A percentile compares a stretch with the other conserved stretches of the same genome.
These are phyloP conservation scores for Linnaemya tessellans DNA, from an alignment of 2,888 invertebrate species.

Conservation along the genomic window DNA sequence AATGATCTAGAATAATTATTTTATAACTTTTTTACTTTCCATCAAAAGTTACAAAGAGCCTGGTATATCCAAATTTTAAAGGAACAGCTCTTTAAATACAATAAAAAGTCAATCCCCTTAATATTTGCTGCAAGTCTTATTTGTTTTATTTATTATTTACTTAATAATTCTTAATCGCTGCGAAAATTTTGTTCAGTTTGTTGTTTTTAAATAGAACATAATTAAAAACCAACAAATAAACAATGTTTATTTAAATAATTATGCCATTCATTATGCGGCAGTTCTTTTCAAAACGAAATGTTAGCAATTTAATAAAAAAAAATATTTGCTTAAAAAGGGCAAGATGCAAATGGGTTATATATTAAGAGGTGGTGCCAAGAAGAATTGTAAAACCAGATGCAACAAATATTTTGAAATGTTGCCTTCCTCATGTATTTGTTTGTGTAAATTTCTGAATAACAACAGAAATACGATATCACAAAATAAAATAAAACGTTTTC, in stretches of 20 bases:
- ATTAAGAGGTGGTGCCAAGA: too few relatives aligned
- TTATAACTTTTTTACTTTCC: not conserved
- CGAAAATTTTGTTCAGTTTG: slow-evolving; percentile 38
- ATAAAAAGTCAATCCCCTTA: slow-evolving; percentile 16
- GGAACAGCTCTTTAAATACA: not conserved
- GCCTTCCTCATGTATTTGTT: too few relatives aligned
- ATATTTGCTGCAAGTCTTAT: slow-evolving; percentile 11
- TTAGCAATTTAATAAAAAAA: not conserved
- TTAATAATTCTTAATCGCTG: slow-evolving; percentile 8
- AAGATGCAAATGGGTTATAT: too few relatives aligned
- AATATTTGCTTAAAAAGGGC: too few relatives aligned
- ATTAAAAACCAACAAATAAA: slow-evolving; percentile 32
- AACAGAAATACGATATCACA: too few relatives aligned
- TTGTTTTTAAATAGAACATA: slow-evolving; percentile 20
- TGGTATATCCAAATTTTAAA: not conserved
- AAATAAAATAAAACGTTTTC: too few relatives aligned
- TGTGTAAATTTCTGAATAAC: too few relatives aligned
- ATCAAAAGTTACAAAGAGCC: not conserved
- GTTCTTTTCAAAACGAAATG: not conserved
- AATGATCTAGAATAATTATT: too few relatives aligned
- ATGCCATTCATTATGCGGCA: not conserved
- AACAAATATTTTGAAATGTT: too few relatives aligned
- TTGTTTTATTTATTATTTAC: slow-evolving; percentile 11
- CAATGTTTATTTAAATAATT: slow-evolving; percentile 23
- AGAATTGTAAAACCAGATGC: too few relatives aligned